A percentile compares a stretch with the other conserved stretches of the same genome.
phyloP scores from a whole-genome alignment of 2,113 vertebrate species.

The Pedionomus torquatus region DNA sequence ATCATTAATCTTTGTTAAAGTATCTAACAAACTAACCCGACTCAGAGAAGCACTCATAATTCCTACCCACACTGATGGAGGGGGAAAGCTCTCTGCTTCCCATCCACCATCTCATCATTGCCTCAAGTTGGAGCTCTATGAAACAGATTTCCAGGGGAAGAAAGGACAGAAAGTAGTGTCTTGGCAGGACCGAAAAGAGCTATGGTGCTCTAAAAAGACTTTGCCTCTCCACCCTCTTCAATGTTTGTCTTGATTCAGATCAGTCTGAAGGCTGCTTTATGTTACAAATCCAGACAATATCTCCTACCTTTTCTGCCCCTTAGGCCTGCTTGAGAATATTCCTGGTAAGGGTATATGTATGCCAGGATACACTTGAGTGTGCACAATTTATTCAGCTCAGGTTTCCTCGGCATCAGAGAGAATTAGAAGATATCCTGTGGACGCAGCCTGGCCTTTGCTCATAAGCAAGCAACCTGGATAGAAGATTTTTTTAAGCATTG shows the following conservation, averaged over 20 bases:
- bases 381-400: neutral
- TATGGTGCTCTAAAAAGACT: neutral
- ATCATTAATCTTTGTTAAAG: neutral
- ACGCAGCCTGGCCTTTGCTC: neutral
- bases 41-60: neutral
- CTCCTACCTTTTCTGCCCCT: neutral
- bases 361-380: neutral
- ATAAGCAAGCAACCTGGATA: neutral
- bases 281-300: neutral
- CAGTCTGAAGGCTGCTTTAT: neutral
- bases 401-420: neutral
- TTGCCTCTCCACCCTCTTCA: neutral
- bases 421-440: neutral
- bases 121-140: neutral
- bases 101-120: neutral
- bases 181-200: neutral
- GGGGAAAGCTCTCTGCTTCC: neutral
- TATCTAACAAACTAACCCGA: neutral
- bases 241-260: neutral
- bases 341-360: neutral
- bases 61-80: too few relatives aligned
- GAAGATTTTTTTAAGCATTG: neutral
- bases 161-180: neutral
- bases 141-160: neutral
- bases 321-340: neutral